Base-by-base conservation (phyloP, 2,888 invertebrate species). In the Acanthococcus lagerstroemiae region DNA sequence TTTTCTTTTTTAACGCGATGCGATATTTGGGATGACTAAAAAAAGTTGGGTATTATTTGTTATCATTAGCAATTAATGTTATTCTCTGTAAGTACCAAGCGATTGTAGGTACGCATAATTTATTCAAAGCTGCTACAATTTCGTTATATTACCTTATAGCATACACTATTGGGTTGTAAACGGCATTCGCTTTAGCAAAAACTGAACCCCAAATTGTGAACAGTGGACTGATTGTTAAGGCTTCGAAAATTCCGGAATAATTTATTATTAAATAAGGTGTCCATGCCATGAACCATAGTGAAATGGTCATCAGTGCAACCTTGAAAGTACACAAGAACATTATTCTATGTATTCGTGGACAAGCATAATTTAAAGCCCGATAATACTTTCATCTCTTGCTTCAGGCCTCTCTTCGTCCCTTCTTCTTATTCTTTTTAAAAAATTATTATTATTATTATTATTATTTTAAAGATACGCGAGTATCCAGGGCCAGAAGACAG, bases 111-210 rank as follows among this genome's bases (percentile, higher is more conserved):
- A n/a, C 5, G 48, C n/a, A n/a, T 17, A n/a, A n/a, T n/a, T 48
- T 48, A n/a, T n/a, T 21, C 19, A 21, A 19, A 37, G 37, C 15
- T 15, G 37, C 15, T 37, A 37, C 15, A 37, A 3, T 48, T 19
- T 4, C 9, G 2, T 19, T 4, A 48, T 1, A n/a, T 75, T 73
- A 88, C 88, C 89, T 90, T 77, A 91, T 90, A 72, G 89, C 91
- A 75, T 92, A 92, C 70, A 92, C 90, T 75, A 91, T 89, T 24
- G 91, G 91, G 78, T 92, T 92, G 80, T 91, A 91, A 69, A 88
- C 87, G 69, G 90, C 89, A 73, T 89, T 91, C 69, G 91, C 88
- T 78, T 95, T 95, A 68, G 93, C 93, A 75, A 94, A 92, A 72
- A 93, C 82, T 37, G 93, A 90, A 61, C 90, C 89, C 88, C 90